phyloP scores from a whole-genome alignment of 2,888 invertebrate species.

The Altica lythri region DNA sequence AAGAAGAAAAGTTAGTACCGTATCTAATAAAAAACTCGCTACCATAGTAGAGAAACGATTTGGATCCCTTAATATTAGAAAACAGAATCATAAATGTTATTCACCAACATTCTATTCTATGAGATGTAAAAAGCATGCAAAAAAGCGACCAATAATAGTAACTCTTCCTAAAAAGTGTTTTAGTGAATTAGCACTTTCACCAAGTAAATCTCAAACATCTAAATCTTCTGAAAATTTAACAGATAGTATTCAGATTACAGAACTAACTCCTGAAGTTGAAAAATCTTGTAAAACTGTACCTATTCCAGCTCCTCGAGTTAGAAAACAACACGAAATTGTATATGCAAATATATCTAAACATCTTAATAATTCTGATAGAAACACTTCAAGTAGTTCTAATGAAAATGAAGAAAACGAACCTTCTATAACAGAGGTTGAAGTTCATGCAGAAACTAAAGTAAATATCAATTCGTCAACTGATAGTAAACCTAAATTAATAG shows the following conservation, averaged over 20 bases:
- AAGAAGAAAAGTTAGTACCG: conserved; percentile 19
- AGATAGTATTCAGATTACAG: conserved; percentile 70
- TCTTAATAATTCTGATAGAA: conserved; percentile 33
- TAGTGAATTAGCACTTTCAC: conserved; percentile 33
- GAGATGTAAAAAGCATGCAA: conserved; percentile 56
- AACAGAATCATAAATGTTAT: conserved; percentile 54
- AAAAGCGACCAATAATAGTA: conserved; percentile 53
- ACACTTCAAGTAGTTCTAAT: conserved; percentile 39
- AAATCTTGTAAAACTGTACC: conserved; percentile 51
- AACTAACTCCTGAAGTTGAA: conserved; percentile 50
- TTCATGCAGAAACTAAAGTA: conserved; percentile 40
- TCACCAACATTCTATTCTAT: conserved; percentile 57
- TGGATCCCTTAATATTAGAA: conserved; percentile 52
- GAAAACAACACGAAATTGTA: conserved; percentile 47
- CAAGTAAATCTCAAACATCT: conserved; percentile 40
- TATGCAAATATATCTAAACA: conserved; percentile 48
- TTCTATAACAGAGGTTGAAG: conserved; percentile 46
- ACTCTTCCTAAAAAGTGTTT: conserved; percentile 51
- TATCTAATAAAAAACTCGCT: conserved; percentile 28
- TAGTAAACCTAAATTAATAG: conserved; percentile 40
- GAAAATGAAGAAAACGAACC: conserved; percentile 41
- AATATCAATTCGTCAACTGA: conserved; percentile 12
- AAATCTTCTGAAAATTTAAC: conserved; percentile 67
- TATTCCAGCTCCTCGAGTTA: conserved; percentile 63
- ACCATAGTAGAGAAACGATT: conserved; percentile 48